phyloP scores from a whole-genome alignment of 2,797 vertebrate genomes.

The Dallia pectoralis region DNA sequence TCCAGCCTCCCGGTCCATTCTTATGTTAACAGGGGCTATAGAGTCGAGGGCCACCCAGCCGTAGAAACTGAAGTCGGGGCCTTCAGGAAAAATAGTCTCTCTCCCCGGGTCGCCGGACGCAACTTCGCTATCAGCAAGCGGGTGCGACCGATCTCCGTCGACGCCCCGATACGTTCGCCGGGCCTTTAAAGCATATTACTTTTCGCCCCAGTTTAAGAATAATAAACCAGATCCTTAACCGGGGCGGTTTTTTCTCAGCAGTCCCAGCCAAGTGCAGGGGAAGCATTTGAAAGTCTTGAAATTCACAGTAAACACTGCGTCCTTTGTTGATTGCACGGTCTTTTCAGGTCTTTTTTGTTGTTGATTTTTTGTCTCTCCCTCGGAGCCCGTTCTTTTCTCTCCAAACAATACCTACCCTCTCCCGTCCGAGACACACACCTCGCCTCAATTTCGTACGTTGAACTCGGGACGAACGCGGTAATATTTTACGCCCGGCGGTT shows the following conservation, averaged over 20 bases:
- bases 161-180: constrained; percentile 50
- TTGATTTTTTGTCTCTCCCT: constrained; percentile 26
- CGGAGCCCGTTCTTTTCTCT: constrained; percentile 52
- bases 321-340: constrained; percentile 77
- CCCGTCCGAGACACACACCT: constrained; percentile 66
- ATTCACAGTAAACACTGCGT: constrained; percentile 78
- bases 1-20: constrained; percentile 68
- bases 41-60: constrained; percentile 77
- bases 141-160: background rate
- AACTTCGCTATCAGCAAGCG: constrained; percentile 63
- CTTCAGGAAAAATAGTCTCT: constrained; percentile 77
- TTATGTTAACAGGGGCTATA: constrained; percentile 78
- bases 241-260: constrained; percentile 68
- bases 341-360: constrained; percentile 56
- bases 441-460: constrained; percentile 92
- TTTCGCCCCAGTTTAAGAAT: constrained; percentile 76
- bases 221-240: constrained; percentile 77
- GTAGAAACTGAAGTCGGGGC: constrained; percentile 70
- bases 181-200: constrained; percentile 76
- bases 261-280: constrained; percentile 64
- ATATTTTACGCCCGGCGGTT: constrained; percentile 88
- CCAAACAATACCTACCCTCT: constrained; percentile 68
- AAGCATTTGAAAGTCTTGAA: constrained; percentile 78
- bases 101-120: constrained; percentile 43
- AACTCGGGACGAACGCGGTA: constrained; percentile 73